These are phyloP conservation scores for Argyrosomus regius DNA, from an alignment of 2,797 vertebrate genomes.

Conservation along the genomic window DNA sequence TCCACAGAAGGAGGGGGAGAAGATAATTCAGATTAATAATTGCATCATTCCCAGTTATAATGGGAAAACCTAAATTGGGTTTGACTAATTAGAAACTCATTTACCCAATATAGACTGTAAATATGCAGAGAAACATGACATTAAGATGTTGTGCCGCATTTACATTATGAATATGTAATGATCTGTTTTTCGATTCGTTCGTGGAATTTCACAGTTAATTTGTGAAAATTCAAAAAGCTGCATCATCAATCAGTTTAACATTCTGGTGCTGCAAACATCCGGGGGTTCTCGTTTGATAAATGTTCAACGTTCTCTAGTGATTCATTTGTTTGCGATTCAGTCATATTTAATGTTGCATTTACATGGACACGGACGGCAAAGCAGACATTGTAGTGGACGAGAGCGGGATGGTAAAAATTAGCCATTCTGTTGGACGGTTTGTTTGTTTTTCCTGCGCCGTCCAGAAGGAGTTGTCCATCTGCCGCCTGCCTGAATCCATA, in stretches of 20 bases:
- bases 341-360: neutral
- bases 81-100: neutral
- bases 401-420: no score
- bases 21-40: neutral
- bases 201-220: neutral
- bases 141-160: neutral
- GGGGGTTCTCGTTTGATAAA: neutral
- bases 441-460: no score
- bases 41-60: slow-evolving; percentile 7
- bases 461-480: no score
- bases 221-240: neutral
- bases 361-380: no score
- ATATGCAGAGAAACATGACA: neutral
- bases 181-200: neutral
- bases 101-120: no score
- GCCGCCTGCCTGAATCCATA: no score
- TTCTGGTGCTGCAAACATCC: no score
- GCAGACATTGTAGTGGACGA: no score
- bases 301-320: neutral
- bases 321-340: neutral
- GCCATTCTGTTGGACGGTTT: no score
- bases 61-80: neutral
- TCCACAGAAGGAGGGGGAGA: neutral
- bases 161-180: neutral
- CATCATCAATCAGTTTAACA: neutral